A percentile compares a stretch with the other conserved stretches of the same genome.
Conservation (phyloP, 2,888 invertebrate species). For the Globia sparganii region DNA sequence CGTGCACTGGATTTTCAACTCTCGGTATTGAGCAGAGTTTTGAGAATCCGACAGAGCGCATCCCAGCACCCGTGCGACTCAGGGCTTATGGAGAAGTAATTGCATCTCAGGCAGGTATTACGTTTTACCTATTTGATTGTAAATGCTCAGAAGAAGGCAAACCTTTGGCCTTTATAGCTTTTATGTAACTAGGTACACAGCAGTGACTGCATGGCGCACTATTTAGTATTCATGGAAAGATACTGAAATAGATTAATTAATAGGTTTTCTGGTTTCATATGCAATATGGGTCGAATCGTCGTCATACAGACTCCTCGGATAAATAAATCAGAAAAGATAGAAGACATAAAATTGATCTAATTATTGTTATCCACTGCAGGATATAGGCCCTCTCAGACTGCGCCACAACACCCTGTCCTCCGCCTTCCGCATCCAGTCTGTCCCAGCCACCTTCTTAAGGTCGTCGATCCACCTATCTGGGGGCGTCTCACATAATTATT, state of each 20-base stretch:
- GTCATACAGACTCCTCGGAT: not conserved
- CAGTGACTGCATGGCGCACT: not conserved
- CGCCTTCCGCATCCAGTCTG: not conserved
- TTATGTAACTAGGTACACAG: not conserved
- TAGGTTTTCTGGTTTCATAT: not conserved
- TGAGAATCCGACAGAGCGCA: not conserved
- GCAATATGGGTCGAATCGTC: not conserved
- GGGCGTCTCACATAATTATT: not conserved
- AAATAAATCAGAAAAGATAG: not conserved
- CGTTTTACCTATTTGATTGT: not conserved
- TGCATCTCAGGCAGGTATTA: not conserved
- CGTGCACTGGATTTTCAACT: not conserved
- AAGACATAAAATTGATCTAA: not conserved
- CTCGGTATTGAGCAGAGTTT: not conserved
- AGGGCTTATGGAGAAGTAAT: not conserved
- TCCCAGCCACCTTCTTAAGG: too few species aligned
- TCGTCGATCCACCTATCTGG: not conserved
- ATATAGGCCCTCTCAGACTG: not conserved
- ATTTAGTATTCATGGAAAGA: not conserved
- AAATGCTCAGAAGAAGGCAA: not conserved
- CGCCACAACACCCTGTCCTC: not conserved
- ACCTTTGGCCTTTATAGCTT: not conserved
- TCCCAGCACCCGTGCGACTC: not conserved
- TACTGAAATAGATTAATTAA: conserved; percentile 18
- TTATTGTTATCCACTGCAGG: not conserved